These are phyloP conservation scores for Hipposideros armiger DNA, from an alignment of 2,113 vertebrate genomes.

Conservation along the genomic window DNA sequence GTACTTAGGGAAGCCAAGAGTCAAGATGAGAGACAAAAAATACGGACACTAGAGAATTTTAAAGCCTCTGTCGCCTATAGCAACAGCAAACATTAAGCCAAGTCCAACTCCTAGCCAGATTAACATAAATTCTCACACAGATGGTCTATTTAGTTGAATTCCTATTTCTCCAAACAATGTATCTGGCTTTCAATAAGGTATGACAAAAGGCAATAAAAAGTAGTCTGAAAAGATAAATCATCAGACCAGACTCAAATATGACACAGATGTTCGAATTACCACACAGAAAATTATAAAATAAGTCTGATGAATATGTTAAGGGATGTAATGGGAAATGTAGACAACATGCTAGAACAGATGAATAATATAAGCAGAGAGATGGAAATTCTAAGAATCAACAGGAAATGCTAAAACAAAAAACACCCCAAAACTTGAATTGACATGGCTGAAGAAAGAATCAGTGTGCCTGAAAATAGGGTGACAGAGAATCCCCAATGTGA, in stretches of 20 bases:
- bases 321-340: neutral
- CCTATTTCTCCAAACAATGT: neutral
- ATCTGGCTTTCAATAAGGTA: neutral
- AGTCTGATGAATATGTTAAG: neutral
- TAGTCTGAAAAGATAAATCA: neutral
- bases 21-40: neutral
- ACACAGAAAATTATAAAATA: constrained; percentile 32
- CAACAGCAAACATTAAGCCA: neutral
- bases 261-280: neutral
- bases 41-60: neutral
- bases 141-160: neutral
- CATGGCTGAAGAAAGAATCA: neutral
- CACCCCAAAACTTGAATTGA: neutral
- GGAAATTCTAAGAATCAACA: neutral
- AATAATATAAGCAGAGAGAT: neutral
- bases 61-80: neutral
- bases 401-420: neutral
- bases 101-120: neutral
- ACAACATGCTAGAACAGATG: neutral
- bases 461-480: neutral
- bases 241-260: neutral
- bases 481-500: neutral
- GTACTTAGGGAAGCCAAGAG: neutral
- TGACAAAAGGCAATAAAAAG: neutral
- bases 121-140: neutral